Evolutionary conservation across 2,888 invertebrate species (phyloP).

Genomic region (Eurytoma adleriae): DNA sequence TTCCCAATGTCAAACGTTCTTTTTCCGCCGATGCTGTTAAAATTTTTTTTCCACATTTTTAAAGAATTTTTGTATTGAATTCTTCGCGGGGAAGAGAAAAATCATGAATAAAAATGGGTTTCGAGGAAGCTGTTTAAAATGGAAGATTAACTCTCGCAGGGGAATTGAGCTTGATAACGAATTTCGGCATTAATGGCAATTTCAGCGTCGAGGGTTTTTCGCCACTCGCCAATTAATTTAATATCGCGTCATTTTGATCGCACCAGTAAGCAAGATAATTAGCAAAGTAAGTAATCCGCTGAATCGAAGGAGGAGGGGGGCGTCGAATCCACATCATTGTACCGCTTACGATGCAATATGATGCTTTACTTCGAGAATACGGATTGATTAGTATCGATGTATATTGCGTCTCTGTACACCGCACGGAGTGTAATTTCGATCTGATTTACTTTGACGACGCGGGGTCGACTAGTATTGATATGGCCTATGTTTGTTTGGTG

Average conservation of each 20-base stretch:
- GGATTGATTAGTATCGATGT: constrained; percentile 44
- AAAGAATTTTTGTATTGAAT: background rate
- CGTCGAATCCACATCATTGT: constrained; percentile 28
- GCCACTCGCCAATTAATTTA: background rate
- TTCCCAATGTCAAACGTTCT: constrained; percentile 29
- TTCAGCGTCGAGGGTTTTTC: background rate
- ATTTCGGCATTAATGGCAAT: background rate
- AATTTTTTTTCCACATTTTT: background rate
- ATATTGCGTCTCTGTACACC: constrained; percentile 11
- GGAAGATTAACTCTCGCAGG: no score
- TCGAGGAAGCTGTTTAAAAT: no score
- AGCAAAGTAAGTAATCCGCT: constrained; percentile 11
- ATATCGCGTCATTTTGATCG: constrained; percentile 2
- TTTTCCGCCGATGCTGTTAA: background rate
- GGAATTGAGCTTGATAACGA: no score
- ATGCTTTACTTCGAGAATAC: constrained; percentile 38
- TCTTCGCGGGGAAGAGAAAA: no score
- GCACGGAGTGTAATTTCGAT: constrained; percentile 40
- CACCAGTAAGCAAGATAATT: constrained; percentile 12
- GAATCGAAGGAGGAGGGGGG: background rate
- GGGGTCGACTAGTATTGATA: constrained; percentile 43
- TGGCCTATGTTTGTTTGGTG: constrained; percentile 14
- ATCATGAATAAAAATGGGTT: no score
- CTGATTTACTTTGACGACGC: constrained; percentile 50
- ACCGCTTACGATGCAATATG: background rate